Evolutionary conservation across 2,113 vertebrate species (phyloP).

Genomic region (Calonectris borealis): DNA sequence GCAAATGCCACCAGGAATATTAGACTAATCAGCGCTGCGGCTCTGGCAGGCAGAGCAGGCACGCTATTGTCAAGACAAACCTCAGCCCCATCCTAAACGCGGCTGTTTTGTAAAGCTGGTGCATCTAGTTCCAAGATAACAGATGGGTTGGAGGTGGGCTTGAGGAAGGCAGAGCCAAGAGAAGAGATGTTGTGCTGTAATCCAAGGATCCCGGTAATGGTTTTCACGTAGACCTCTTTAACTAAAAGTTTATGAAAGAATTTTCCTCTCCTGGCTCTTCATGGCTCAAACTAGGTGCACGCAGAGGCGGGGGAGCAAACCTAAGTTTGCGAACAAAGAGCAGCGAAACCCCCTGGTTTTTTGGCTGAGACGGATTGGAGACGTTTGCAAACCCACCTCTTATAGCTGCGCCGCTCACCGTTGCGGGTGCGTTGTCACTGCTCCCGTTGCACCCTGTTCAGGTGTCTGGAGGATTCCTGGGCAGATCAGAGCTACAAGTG

Average conservation of each 20-base stretch:
- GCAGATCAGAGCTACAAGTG: not conserved
- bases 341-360: accelerated
- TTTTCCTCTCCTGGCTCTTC: not conserved
- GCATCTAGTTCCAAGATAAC: constrained; percentile 41
- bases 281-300: accelerated
- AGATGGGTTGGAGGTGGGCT: constrained; percentile 59
- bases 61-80: not conserved
- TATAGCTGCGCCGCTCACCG: accelerated
- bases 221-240: not conserved
- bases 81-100: not conserved
- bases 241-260: too few species aligned
- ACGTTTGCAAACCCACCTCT: not conserved
- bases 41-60: not conserved
- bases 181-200: not conserved
- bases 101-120: not conserved
- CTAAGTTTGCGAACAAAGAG: too few species aligned
- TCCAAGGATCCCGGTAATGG: not conserved
- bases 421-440: not conserved
- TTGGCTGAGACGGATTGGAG: too few species aligned
- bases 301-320: not conserved
- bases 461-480: not conserved
- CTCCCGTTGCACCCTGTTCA: accelerated
- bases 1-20: not conserved
- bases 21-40: not conserved
- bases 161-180: constrained; percentile 34